Evolutionary conservation across 2,888 invertebrate genomes (phyloP).

Genomic region (Hyposoter dolosus): DNA sequence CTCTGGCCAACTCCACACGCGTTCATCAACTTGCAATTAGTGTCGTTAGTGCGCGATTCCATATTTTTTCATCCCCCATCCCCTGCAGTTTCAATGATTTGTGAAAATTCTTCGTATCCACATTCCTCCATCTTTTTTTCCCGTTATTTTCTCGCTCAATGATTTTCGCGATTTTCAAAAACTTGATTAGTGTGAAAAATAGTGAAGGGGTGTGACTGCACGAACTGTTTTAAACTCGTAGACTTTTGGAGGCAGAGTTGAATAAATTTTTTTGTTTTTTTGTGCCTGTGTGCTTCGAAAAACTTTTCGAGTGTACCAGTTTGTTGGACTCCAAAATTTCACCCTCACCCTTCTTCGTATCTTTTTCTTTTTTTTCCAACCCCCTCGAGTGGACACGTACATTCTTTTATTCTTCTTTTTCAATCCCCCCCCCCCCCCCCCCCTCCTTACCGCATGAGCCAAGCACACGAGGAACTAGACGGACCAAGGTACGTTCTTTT

Average conservation of each 20-base stretch:
- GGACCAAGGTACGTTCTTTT: slow-evolving; percentile 56
- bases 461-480: slow-evolving; percentile 33
- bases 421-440: not conserved
- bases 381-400: slow-evolving; percentile 54
- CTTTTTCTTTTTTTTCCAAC: not conserved
- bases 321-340: slow-evolving; percentile 18
- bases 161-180: not conserved
- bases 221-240: not conserved
- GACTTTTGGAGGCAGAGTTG: not conserved
- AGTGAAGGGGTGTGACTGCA: not conserved
- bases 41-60: slow-evolving; percentile 43
- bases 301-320: slow-evolving; percentile 12
- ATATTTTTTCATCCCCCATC: not conserved
- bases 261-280: not conserved
- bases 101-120: not conserved
- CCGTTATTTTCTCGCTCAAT: not conserved
- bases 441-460: slow-evolving; percentile 7
- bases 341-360: slow-evolving; percentile 1
- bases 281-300: slow-evolving; percentile 16
- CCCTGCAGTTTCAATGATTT: not conserved
- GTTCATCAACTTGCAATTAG: slow-evolving; percentile 30
- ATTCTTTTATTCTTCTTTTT: slow-evolving; percentile 4
- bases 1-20: not conserved
- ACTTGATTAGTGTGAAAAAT: not conserved
- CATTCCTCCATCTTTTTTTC: not conserved